Base-by-base conservation (phyloP, 2,797 vertebrate species). In the Ctenochaetus hawaiiensis region DNA sequence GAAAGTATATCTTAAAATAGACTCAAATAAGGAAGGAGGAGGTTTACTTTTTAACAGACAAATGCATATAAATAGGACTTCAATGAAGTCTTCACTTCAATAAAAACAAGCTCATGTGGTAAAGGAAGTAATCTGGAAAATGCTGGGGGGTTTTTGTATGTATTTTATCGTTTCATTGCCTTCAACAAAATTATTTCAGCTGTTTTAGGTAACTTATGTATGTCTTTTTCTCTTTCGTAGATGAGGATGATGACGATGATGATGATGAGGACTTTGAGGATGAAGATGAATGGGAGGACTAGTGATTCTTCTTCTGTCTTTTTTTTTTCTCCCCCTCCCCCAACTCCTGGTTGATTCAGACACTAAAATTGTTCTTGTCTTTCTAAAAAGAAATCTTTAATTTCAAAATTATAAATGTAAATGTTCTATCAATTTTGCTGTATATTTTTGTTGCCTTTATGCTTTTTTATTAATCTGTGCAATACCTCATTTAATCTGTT, bases 221-320 rank as follows among this genome's bases (percentile, higher is more conserved):
- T 3, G 10, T 57, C 39, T 22, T 57, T 34, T 71, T 56, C 37
- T 92, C 83, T 82, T 78, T 84, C 65, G 9, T 90, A 99, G 98
- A 99, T 90, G 96, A 98, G 77, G 98, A 99, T 78, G 97, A 99
- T 9, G 97, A 99, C 67, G 98, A 99, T 62, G 98, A 99, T 0
- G 98, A 99, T 0, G 97, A 97, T 1, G 98, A 99, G 87, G 98
- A 99, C 92, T 99, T 97, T 94, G 98, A 99, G 73, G 98, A 99
- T 70, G 98, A 99, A 5, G 98, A 99, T 2, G 98, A 99, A 92
- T 99, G 98, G 98, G 98, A 99, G 41, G 98, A 99, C 95, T 99
- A 97, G 96, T 82, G 88, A 92, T 64, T 68, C 69, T 90, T 85
- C 39, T 41, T 41, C 11, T 12, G 5, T 43, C 18, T 12, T 20